Percentiles rank a stretch among this genome's conserved stretches.
Conservation (phyloP, 2,113 vertebrate genomes). For the Tonatia bakeri region DNA sequence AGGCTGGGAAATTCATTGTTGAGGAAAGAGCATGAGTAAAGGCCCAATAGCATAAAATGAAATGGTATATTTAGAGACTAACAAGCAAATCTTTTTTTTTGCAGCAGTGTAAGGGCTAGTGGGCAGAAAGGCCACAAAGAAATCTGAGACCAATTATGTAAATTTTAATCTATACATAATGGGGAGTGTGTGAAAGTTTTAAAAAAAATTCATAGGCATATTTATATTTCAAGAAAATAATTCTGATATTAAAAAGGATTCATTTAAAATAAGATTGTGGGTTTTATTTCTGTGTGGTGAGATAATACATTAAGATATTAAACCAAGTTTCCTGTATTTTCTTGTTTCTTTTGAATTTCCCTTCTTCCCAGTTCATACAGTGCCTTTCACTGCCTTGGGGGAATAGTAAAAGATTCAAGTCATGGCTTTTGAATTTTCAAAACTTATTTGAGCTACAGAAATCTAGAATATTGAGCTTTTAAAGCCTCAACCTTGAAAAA, state of each 20-base stretch:
- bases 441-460: background rate
- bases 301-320: background rate
- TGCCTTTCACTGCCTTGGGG: background rate
- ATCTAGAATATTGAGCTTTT: background rate
- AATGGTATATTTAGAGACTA: background rate
- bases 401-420: background rate
- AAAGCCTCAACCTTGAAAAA: background rate
- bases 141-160: background rate
- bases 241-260: background rate
- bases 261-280: background rate
- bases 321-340: background rate
- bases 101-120: background rate
- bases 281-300: background rate
- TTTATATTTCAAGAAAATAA: background rate
- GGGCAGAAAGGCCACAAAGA: background rate
- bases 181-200: background rate
- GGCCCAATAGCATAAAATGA: background rate
- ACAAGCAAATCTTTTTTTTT: background rate
- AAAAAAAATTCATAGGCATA: background rate
- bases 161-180: background rate
- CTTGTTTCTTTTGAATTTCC: background rate
- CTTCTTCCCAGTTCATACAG: background rate
- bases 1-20: background rate
- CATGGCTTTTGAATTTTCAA: background rate
- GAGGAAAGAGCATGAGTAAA: background rate